Evolutionary conservation across 2,888 invertebrate genomes (phyloP).

Genomic region (Brachyptera risi): DNA sequence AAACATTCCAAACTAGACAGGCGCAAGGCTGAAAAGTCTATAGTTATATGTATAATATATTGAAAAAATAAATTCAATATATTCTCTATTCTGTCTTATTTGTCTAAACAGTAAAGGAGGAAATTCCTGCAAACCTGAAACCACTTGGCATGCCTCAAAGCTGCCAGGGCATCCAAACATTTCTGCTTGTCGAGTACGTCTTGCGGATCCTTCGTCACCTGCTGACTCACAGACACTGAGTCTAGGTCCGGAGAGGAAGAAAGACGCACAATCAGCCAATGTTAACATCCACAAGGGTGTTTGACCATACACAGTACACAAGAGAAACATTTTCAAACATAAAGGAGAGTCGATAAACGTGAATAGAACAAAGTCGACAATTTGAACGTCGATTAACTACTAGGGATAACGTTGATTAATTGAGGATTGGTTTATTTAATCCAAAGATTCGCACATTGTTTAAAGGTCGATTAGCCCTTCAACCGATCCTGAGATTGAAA

Average conservation of each 20-base stretch:
- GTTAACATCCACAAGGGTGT: conserved; percentile 56
- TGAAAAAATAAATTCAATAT: not conserved
- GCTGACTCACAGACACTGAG: conserved; percentile 37
- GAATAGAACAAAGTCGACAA: no score
- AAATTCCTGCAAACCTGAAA: conserved; percentile 82
- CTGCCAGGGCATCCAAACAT: conserved; percentile 99
- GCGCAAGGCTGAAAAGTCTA: conserved; percentile 45
- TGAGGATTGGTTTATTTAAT: no score
- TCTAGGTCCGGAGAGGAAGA: conserved; percentile 33
- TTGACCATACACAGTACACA: conserved; percentile 56
- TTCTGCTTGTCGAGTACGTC: conserved; percentile 98
- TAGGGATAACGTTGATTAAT: not conserved
- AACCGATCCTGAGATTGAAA: no score
- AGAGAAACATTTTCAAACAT: conserved; percentile 33
- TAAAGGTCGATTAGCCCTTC: not conserved
- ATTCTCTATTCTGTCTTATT: conserved; percentile 18
- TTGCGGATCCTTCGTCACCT: conserved; percentile 58
- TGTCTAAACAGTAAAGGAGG: conserved; percentile 30
- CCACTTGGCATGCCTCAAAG: conserved; percentile 99
- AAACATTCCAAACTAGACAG: no score
- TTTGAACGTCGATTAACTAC: no score
- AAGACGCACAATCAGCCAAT: conserved; percentile 34
- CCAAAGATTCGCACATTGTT: no score
- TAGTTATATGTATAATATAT: conserved; percentile 11
- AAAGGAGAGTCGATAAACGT: conserved; percentile 18